Percentiles rank a stretch among this genome's conserved stretches.
Conservation (phyloP, 1,140 invertebrate genomes). For the Potamilus streckersoni region DNA sequence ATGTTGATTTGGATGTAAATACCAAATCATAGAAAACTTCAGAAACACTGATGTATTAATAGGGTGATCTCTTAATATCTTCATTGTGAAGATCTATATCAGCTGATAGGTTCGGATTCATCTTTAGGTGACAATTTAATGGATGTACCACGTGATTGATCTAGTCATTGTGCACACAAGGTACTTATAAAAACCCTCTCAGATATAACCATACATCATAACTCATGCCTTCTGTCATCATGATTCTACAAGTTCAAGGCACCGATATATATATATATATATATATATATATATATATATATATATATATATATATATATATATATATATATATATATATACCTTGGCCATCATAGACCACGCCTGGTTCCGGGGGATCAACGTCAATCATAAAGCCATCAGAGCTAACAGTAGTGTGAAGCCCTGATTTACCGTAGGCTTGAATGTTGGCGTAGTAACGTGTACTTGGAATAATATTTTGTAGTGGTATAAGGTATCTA, state of each 20-base stretch:
- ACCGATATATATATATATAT: no score
- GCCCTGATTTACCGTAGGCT: constrained; percentile 22
- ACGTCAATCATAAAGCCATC: constrained; percentile 33
- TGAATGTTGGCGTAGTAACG: constrained; percentile 26
- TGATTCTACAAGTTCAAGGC: neutral
- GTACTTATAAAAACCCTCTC: neutral
- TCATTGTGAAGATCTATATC: no score
- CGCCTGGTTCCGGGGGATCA: constrained; percentile 20
- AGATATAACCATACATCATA: neutral
- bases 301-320: neutral
- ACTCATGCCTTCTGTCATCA: neutral
- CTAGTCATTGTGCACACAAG: neutral
- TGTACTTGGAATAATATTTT: constrained; percentile 2
- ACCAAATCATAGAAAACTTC: no score
- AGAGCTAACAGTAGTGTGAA: constrained; percentile 19
- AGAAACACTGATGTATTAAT: no score
- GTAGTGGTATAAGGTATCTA: constrained; percentile 3
- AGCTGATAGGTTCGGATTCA: no score
- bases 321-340: neutral
- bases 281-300: constrained; percentile 1
- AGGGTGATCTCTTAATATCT: no score
- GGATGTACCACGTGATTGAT: neutral
- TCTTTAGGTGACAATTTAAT: no score
- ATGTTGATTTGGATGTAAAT: no score
- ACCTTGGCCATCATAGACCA: constrained; percentile 33